Evolutionary conservation across 2,113 vertebrate species (phyloP), one percentile per base, ranked within the genome.

Genomic region (Mus pahari): DNA sequence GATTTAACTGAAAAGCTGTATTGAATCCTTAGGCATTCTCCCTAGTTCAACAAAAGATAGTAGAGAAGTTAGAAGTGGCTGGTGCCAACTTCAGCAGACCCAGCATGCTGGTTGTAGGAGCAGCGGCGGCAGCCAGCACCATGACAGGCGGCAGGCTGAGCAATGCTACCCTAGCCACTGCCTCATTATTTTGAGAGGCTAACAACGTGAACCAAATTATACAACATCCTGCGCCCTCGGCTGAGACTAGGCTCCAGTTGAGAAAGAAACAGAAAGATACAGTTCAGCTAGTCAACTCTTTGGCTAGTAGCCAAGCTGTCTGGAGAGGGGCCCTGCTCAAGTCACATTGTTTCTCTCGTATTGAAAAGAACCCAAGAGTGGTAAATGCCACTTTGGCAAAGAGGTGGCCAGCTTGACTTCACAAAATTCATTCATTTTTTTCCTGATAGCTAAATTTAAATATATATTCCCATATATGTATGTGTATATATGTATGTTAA

Each of bases 381-480:
- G 98, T 97, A 98, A 98, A 98, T 97, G 97, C 97, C 98, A 98
- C 97, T 98, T 98, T 98, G 98, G 98, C 98, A 98, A 98, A 98
- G 97, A 97, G 96, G 2, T 50, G 97, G 94, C 97, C 96, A 97
- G 97, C 97, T 97, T 98, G 98, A 98, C 97, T 98, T 98, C 97
- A 98, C 96, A 95, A 94, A 94, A 98, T 71, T 87, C 84, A 70
- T 53, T 98, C 97, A 98, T 98, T 98, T 98, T 97, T 98, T 97
- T 94, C 96, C 97, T 98, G 97, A 98, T 98, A 98, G 98, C 97
- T 98, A 97, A 97, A 96, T 98, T 98, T 96, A 97, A 98, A 98
- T 74, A 74, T 42, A 19, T 36, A 45, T 26, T 60, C 60, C 4
- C 20, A 97, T 70, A 39, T 62, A 58, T 36, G 71, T 33, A 39